Evolutionary conservation across 2,888 invertebrate genomes (phyloP), one percentile per base, ranked within the genome.

Genomic region (Drosophila bunnanda): DNA sequence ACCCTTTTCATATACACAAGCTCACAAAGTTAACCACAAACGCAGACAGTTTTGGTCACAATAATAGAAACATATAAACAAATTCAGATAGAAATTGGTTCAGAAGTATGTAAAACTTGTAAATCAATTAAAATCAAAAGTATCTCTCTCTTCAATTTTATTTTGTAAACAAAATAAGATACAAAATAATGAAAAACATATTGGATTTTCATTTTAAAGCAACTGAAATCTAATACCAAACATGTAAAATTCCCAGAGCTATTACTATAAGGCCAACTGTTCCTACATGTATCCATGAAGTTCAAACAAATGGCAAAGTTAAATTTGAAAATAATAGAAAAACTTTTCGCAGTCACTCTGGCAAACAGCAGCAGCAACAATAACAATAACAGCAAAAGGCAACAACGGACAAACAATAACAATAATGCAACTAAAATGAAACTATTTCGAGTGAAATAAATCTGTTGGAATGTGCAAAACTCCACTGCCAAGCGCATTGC

Each of bases 311-410:
- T 83, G 89, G 79, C 82, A 89, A 88, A 88, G 88, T 88, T 88
- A 88, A 88, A 88, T 88, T 88, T 86, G 89, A 89, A 88, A 89
- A 88, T 89, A 88, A 88, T 89, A 88, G 88, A 89, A 88, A 88
- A 88, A 88, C 87, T 88, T 87, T 88, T 77, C 70, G 78, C 87
- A 78, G 75, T 79, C 73, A 79, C 81, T 77, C 68, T 73, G 75
- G 58, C 76, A 82, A 83, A 74, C 77, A 54, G 65, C 71, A 78
- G 53, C 55, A 13, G 30, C 60, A 74, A 67, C 54, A 64, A 44
- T 38, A 81, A 56, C 36, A 70, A 56, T 39, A 70, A 73, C 60
- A 52, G 38, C 69, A 77, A 32, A 75, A 57, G 75, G 65, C 62
- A 76, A 53, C 72, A 65, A 77, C 68, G 61, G 75, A 43, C 72